Conservation (phyloP, 1,140 invertebrate genomes). For the Heliconius eleuchia region DNA sequence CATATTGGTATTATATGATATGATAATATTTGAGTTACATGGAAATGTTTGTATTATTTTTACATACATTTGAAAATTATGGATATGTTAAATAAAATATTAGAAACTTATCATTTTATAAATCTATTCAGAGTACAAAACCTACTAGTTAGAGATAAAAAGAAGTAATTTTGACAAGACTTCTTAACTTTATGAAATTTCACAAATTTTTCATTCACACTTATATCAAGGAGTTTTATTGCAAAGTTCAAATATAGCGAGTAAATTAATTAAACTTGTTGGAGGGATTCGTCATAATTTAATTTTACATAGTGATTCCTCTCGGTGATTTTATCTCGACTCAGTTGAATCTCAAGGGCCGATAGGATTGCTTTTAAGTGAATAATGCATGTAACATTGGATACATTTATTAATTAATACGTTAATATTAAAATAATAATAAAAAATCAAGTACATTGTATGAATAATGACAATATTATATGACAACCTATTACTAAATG, state of each 20-base stretch:
- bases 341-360: background rate
- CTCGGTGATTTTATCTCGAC: slow-evolving; percentile 14
- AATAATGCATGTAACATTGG: too few species aligned
- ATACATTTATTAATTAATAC: too few species aligned
- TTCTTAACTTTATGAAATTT: background rate
- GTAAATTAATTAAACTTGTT: slow-evolving; percentile 14
- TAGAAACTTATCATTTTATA: too few species aligned
- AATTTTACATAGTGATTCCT: slow-evolving; percentile 16
- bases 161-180: background rate
- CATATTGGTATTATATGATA: too few species aligned
- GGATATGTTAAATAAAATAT: too few species aligned
- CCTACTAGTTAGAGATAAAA: background rate
- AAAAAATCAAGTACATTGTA: too few species aligned
- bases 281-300: slow-evolving; percentile 16
- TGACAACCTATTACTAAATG: too few species aligned
- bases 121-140: background rate
- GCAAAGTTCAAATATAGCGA: background rate
- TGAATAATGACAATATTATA: too few species aligned
- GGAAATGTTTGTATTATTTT: too few species aligned
- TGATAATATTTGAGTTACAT: too few species aligned
- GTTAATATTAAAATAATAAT: too few species aligned
- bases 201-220: background rate
- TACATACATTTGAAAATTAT: too few species aligned
- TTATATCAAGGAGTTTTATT: slow-evolving; percentile 5
- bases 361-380: background rate